Evolutionary conservation across 1,140 invertebrate genomes (phyloP).

Genomic region (Heliconius nattereri): DNA sequence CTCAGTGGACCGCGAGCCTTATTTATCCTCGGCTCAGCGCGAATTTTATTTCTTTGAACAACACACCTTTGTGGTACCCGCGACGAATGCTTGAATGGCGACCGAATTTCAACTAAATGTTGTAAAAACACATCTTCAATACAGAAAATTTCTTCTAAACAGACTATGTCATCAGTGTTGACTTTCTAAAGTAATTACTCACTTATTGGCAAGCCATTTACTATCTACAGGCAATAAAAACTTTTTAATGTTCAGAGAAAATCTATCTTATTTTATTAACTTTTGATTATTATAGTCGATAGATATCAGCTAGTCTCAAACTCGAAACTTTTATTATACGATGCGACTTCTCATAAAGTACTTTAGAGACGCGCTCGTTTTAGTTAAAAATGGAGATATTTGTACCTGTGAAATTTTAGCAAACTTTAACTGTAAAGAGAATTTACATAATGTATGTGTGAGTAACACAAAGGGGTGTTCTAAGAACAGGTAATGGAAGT

Average conservation of each 20-base stretch:
- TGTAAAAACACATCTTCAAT: neutral
- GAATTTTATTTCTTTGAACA: conserved; percentile 48
- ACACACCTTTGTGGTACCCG: conserved; percentile 20
- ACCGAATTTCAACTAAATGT: conserved; percentile 10
- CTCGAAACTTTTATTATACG: conserved; percentile 13
- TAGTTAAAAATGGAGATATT: neutral
- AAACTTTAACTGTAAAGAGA: neutral
- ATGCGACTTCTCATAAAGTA: neutral
- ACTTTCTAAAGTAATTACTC: conserved; percentile 49
- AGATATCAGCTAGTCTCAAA: neutral
- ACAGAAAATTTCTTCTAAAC: conserved; percentile 23
- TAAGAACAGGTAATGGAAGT: conserved; percentile 1
- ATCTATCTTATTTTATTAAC: conserved; percentile 32
- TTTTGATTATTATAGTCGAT: neutral
- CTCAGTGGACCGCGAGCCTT: conserved; percentile 31
- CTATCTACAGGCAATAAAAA: conserved; percentile 32
- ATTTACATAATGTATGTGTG: neutral
- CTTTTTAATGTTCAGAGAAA: conserved; percentile 37
- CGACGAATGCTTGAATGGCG: conserved; percentile 4
- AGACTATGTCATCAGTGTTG: neutral
- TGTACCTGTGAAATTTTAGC: neutral
- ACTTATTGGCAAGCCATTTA: conserved; percentile 42
- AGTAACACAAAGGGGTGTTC: neutral
- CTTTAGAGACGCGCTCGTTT: neutral
- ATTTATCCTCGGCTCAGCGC: conserved; percentile 48